These are phyloP conservation scores for Astropecten irregularis DNA, from an alignment of 53 echinoderm and acorn worm species.

Conservation along the genomic window DNA sequence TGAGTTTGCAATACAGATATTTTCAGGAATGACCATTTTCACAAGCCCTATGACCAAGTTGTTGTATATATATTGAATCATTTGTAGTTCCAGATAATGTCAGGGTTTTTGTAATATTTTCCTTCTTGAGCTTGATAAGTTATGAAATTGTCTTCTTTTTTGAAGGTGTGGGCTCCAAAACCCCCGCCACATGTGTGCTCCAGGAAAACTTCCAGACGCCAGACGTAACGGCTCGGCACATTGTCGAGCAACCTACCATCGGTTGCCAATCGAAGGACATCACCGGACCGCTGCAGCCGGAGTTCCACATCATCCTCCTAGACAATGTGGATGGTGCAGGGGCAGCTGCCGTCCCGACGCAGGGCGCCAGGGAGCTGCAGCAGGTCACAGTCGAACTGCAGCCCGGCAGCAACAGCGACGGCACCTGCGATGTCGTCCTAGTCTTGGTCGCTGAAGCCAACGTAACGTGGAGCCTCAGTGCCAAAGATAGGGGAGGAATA, in stretches of 20 bases:
- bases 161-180: no score
- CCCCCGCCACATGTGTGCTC: no score
- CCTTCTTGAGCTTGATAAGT: no score
- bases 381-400: constrained; percentile 32
- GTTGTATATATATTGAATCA: no score
- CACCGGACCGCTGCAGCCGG: not conserved
- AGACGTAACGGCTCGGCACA: constrained; percentile 22
- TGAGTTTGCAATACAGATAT: no score
- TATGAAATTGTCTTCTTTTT: no score
- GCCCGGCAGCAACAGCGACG: not conserved
- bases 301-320: constrained; percentile 49
- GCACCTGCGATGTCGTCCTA: constrained; percentile 25
- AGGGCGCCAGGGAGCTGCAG: not conserved
- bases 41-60: no score
- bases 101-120: no score
- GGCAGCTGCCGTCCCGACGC: not conserved
- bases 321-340: not conserved
- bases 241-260: constrained; percentile 18
- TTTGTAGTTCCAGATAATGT: no score
- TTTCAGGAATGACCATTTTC: no score
- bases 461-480: constrained; percentile 28
- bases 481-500: not conserved
- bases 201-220: constrained; percentile 18
- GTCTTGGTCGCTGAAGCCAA: constrained; percentile 31
- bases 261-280: constrained; percentile 27